Conservation (phyloP, 2,888 invertebrate species). For the Molorchus minor region DNA sequence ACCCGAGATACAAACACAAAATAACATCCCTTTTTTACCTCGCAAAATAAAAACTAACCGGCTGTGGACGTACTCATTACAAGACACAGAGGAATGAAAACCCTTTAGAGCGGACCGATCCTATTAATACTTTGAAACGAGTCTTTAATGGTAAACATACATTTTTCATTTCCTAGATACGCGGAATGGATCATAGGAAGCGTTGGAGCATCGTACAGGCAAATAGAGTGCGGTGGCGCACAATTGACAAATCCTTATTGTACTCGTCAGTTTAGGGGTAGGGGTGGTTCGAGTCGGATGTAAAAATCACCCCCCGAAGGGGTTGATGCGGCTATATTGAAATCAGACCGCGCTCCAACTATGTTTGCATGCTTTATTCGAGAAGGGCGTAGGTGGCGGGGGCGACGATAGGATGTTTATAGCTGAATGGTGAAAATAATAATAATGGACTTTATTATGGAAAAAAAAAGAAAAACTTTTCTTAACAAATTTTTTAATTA, state of each 20-base stretch:
- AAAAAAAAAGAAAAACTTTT: too few relatives aligned
- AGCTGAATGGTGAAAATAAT: too few relatives aligned
- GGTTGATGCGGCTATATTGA: slow-evolving; percentile 58
- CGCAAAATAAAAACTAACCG: slow-evolving; percentile 15
- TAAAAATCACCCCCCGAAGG: slow-evolving; percentile 59
- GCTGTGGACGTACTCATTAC: slow-evolving; percentile 29
- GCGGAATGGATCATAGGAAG: slow-evolving; percentile 44
- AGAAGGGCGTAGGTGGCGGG: slow-evolving; percentile 17
- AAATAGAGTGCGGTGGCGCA: slow-evolving; percentile 56
- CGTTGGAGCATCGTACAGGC: slow-evolving; percentile 41
- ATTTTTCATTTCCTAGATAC: slow-evolving; percentile 59
- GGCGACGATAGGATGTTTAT: too few relatives aligned
- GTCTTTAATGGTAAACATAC: slow-evolving; percentile 57
- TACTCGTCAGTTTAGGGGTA: slow-evolving; percentile 45
- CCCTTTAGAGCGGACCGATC: slow-evolving; percentile 41
- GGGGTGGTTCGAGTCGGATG: slow-evolving; percentile 44
- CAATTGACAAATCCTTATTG: slow-evolving; percentile 62
- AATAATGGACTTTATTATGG: too few relatives aligned
- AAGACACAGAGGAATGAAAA: slow-evolving; percentile 31
- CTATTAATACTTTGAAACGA: slow-evolving; percentile 56
- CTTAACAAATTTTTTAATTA: too few relatives aligned
- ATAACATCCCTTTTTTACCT: not conserved
- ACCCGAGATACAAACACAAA: too few relatives aligned
- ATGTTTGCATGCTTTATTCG: slow-evolving; percentile 49
- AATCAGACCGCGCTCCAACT: slow-evolving; percentile 53